phyloP scores from a whole-genome alignment of 2,113 vertebrate genomes.

The Chloebia gouldiae region DNA sequence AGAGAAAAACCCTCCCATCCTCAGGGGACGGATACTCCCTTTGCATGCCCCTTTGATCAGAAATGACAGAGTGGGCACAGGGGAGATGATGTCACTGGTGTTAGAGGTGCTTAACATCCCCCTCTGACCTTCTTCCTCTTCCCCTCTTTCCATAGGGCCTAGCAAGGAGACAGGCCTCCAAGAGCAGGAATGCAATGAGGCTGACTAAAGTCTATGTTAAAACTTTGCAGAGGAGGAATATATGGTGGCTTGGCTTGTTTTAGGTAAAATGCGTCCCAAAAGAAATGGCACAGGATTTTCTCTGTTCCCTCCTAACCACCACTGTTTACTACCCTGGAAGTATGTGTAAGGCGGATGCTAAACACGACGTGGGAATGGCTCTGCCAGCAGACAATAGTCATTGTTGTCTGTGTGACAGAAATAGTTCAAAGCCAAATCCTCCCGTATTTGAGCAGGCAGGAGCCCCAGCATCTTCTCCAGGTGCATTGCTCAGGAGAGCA shows the following conservation, averaged over 20 bases:
- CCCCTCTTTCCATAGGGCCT: neutral
- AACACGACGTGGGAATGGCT: neutral
- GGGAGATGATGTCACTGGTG: neutral
- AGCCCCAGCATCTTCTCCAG: neutral
- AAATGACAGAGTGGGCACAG: fast-evolving
- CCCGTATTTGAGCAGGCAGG: neutral
- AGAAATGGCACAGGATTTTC: neutral
- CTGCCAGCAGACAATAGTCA: neutral
- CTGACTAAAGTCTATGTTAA: neutral
- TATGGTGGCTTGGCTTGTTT: neutral
- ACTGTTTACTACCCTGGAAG: neutral
- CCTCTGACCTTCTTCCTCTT: neutral
- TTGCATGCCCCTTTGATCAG: neutral
- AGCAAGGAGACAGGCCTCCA: neutral
- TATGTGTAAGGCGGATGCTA: neutral
- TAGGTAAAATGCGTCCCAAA: neutral
- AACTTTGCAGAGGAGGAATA: slow-evolving; percentile 24
- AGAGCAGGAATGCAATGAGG: neutral
- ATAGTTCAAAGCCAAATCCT: neutral
- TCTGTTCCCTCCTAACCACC: neutral
- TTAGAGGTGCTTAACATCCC: neutral
- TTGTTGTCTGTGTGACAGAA: neutral
- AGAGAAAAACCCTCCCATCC: neutral
- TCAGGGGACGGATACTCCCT: neutral
- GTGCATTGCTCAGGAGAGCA: fast-evolving